phyloP scores from a whole-genome alignment of 2,113 vertebrate species.

The Limanda limanda region DNA sequence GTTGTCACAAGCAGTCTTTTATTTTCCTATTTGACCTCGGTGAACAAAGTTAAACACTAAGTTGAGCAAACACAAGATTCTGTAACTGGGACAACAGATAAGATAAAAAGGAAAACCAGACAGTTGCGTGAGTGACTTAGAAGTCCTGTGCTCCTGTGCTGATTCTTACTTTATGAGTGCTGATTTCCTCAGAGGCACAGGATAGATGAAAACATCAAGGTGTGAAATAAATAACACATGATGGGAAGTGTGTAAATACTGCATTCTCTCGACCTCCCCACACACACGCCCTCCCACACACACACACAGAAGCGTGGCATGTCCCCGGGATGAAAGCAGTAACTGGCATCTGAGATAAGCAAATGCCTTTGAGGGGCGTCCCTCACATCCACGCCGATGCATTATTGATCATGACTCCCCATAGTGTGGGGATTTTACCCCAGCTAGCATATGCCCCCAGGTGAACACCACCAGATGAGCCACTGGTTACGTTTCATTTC shows the following conservation, averaged over 20 bases:
- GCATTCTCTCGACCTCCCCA: constrained; percentile 62
- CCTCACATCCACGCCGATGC: constrained; percentile 80
- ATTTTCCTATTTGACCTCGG: constrained; percentile 23
- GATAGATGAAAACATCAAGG: constrained; percentile 80
- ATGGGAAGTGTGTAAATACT: constrained; percentile 77
- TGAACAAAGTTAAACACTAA: constrained; percentile 7
- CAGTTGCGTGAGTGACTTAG: constrained; percentile 52
- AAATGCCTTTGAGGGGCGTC: constrained; percentile 79
- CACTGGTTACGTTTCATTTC: constrained; percentile 54
- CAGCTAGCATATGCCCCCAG: constrained; percentile 61
- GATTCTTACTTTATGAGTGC: constrained; percentile 60
- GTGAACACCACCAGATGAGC: constrained; percentile 65
- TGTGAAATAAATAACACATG: constrained; percentile 75
- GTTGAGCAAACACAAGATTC: constrained; percentile 29
- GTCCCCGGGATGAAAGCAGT: constrained; percentile 78
- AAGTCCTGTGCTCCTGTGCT: constrained; percentile 63
- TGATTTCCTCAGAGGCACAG: constrained; percentile 68
- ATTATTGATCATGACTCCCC: constrained; percentile 83
- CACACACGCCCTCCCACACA: constrained; percentile 49
- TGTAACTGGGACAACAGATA: constrained; percentile 41
- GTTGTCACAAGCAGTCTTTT: background rate
- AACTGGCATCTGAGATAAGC: constrained; percentile 82
- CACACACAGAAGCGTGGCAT: constrained; percentile 45
- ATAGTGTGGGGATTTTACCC: constrained; percentile 69
- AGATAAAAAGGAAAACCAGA: constrained; percentile 2